phyloP scores from a whole-genome alignment of 30 jellyfish, hydroid and myxozoan genomes.

The Cassiopea andromeda region DNA sequence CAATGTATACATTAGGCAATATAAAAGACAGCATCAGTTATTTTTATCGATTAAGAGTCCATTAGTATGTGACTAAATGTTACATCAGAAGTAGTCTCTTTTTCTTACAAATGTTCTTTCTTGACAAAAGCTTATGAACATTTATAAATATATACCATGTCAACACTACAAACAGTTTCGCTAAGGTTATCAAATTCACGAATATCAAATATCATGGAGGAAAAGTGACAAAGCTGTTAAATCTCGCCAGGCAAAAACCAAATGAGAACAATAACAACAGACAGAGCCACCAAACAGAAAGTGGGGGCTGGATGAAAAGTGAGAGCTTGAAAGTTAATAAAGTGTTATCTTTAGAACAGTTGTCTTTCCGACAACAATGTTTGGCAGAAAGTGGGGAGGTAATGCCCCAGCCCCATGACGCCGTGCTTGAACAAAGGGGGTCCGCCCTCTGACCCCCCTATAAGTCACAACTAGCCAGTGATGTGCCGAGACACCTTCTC shows the following conservation, averaged over 20 bases:
- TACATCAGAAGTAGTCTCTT: not conserved
- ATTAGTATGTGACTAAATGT: not conserved
- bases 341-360: too few species aligned
- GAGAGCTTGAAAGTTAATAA: too few species aligned
- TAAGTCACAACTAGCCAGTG: too few species aligned
- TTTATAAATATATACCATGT: not conserved
- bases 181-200: not conserved
- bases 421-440: too few species aligned
- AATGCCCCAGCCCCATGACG: too few species aligned
- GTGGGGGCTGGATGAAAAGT: too few species aligned
- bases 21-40: not conserved
- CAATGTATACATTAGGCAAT: not conserved
- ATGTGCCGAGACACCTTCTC: too few species aligned
- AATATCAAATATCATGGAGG: not conserved
- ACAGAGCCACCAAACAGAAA: too few species aligned
- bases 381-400: too few species aligned
- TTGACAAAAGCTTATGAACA: not conserved
- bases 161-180: not conserved
- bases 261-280: too few species aligned
- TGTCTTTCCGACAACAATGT: too few species aligned
- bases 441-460: too few species aligned
- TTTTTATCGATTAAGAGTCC: not conserved
- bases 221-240: not conserved
- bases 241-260: not conserved
- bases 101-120: not conserved